A percentile compares a stretch with the other conserved stretches of the same genome.
These are phyloP conservation scores for Seriola rivoliana DNA, from an alignment of 2,113 vertebrate genomes.

Conservation along the genomic window DNA sequence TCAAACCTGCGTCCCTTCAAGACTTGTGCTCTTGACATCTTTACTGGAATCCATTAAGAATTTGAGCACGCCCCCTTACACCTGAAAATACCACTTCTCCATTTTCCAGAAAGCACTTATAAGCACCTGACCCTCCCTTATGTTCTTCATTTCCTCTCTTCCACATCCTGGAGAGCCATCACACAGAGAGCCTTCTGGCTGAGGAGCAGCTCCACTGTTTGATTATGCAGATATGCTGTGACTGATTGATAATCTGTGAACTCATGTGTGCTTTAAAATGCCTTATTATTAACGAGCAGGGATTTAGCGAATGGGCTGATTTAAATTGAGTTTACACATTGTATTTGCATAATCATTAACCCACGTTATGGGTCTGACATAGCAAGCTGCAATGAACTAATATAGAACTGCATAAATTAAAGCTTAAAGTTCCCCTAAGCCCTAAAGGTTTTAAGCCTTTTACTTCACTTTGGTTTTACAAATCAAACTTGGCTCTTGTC, in stretches of 20 bases:
- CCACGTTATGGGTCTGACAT: neutral
- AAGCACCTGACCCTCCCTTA: slow-evolving; percentile 12
- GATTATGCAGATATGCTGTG: slow-evolving; percentile 4
- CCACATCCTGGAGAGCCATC: neutral
- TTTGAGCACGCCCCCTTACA: neutral
- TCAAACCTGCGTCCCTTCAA: neutral
- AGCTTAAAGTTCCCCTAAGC: neutral
- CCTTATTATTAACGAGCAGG: slow-evolving; percentile 15
- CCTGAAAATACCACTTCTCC: slow-evolving; percentile 31
- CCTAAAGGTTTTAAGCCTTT: neutral
- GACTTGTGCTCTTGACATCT: neutral
- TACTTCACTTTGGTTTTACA: too few species aligned
- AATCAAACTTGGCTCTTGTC: too few species aligned
- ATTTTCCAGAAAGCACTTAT: slow-evolving; percentile 28
- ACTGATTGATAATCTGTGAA: slow-evolving; percentile 25
- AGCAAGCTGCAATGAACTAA: neutral
- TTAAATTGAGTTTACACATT: slow-evolving; percentile 1
- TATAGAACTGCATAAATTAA: neutral
- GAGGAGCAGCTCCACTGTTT: slow-evolving; percentile 1
- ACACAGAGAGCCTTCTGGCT: neutral
- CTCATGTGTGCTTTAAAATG: slow-evolving; percentile 15
- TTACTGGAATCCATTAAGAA: slow-evolving; percentile 7
- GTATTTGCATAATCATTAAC: slow-evolving; percentile 12
- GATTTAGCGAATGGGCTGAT: neutral
- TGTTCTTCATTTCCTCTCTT: slow-evolving; percentile 1